These are phyloP conservation scores for Cryptophagus acutangulus DNA, from an alignment of 2,888 invertebrate genomes.

Conservation along the genomic window DNA sequence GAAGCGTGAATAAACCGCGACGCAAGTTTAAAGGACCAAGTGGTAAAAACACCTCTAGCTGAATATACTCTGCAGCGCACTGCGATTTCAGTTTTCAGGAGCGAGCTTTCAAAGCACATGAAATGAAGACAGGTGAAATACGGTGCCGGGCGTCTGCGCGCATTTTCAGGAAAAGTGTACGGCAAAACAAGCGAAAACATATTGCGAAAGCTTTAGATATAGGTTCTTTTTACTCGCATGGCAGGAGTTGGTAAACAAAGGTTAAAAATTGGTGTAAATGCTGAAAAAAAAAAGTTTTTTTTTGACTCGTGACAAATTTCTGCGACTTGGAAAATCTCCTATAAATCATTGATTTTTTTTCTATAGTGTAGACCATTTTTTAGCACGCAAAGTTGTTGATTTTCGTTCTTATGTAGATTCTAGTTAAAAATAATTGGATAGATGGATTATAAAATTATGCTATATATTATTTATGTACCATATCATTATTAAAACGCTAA, in stretches of 20 bases:
- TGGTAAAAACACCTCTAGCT: no score
- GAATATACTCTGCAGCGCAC: no score
- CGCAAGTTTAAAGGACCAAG: no score
- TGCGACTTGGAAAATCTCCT: slow-evolving; percentile 13
- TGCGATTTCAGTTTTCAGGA: slow-evolving; percentile 30
- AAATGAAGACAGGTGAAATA: slow-evolving; percentile 37
- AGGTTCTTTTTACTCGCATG: slow-evolving; percentile 21
- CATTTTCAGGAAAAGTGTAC: slow-evolving; percentile 11
- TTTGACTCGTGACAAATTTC: slow-evolving; percentile 20
- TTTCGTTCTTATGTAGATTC: no score
- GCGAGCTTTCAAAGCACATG: slow-evolving; percentile 31
- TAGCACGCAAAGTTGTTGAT: slow-evolving; percentile 17
- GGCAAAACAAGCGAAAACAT: slow-evolving; percentile 23
- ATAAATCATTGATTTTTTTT: slow-evolving; percentile 21
- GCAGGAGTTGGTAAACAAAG: slow-evolving; percentile 23
- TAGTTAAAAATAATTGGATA: no score
- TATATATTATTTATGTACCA: no score
- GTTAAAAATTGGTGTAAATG: slow-evolving; percentile 18
- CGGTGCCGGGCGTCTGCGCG: slow-evolving; percentile 22
- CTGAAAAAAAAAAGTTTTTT: no score
- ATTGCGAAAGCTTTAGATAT: slow-evolving; percentile 20
- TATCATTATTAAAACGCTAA: no score
- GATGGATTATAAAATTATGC: no score
- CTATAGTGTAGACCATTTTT: slow-evolving; percentile 5
- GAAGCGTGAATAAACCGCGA: no score